A percentile compares a stretch with the other conserved stretches of the same genome.
phyloP scores from a whole-genome alignment of 1,140 invertebrate genomes.

The Bombus ignitus region DNA sequence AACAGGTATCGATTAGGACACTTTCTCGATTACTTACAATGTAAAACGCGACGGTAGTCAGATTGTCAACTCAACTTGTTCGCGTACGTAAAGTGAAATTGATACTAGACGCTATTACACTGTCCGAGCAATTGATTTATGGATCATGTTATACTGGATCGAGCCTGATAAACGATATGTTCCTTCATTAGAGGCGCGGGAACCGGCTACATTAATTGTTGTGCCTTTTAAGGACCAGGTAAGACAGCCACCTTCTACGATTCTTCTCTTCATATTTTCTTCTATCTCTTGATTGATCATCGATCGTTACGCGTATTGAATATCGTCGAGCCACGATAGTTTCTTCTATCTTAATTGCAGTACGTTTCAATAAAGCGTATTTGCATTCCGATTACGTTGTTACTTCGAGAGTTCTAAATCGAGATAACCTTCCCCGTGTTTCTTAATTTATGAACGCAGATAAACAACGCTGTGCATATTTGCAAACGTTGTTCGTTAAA shows the following conservation, averaged over 20 bases:
- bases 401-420: background rate
- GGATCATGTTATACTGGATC: constrained; percentile 35
- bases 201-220: constrained; percentile 34
- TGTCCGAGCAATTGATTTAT: constrained; percentile 58
- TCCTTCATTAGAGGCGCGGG: constrained; percentile 31
- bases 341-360: constrained; percentile 3
- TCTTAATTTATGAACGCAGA: background rate
- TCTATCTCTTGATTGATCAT: background rate
- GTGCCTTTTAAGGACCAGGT: background rate
- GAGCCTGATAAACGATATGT: constrained; percentile 48
- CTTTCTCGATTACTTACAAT: background rate
- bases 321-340: background rate
- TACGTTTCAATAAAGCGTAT: constrained; percentile 25
- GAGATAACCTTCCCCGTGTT: background rate
- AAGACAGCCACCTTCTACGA: background rate
- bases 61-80: constrained; percentile 7
- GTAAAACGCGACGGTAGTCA: background rate
- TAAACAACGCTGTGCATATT: background rate
- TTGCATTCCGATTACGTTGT: background rate
- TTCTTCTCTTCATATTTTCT: no score
- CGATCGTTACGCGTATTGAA: background rate
- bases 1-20: background rate
- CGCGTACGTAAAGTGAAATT: constrained; percentile 3
- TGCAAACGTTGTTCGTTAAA: background rate
- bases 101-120: background rate